Evolutionary conservation across 2,797 vertebrate species (phyloP), one percentile per base, ranked within the genome.

Genomic region (Podargus strigoides): DNA sequence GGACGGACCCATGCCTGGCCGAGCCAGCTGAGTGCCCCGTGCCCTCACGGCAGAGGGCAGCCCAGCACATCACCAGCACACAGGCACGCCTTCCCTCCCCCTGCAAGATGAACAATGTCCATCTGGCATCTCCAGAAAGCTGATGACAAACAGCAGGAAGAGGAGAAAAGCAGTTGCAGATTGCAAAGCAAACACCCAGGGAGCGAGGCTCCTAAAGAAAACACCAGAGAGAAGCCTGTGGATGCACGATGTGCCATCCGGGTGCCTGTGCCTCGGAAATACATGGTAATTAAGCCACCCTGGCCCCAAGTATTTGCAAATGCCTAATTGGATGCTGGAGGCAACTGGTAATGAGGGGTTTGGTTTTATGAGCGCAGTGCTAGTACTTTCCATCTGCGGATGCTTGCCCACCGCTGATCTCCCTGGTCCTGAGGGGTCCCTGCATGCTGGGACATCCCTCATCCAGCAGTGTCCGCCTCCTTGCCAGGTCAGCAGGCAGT

Each of bases 1-100:
- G 5, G 41, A 14, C 0, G 4, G n/a, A 23, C 14, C 12, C 4
- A 0, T 1, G 17, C 9, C 14, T 2, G 2, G 37, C n/a, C 9
- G 23, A 21, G 47, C 27, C 39, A 8, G 27, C 5, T 2, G 4
- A 15, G 41, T 2, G 34, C 32, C 37, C 69, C 3, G 18, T 11
- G 55, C 14, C 32, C 42, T 28, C 7, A 6, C 10, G 30, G 67
- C 27, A 41, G n/a, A 49, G 41, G 27, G 55, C 26, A 77, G 49
- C 50, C 28, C n/a, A n/a, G n/a, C n/a, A n/a, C n/a, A n/a, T n/a
- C n/a, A n/a, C n/a, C n/a, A n/a, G n/a, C 44, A 44, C 11, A 10
- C 30, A 6, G 4, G 5, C 22, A 1, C 4, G 3, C 37, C 0
- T 16, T 3, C 44, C 41, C 18, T 39, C 22, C 28, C 46, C 37